A percentile compares a stretch with the other conserved stretches of the same genome.
These are phyloP conservation scores for Aphis craccivora DNA, from an alignment of 1,140 invertebrate genomes.

Conservation along the genomic window DNA sequence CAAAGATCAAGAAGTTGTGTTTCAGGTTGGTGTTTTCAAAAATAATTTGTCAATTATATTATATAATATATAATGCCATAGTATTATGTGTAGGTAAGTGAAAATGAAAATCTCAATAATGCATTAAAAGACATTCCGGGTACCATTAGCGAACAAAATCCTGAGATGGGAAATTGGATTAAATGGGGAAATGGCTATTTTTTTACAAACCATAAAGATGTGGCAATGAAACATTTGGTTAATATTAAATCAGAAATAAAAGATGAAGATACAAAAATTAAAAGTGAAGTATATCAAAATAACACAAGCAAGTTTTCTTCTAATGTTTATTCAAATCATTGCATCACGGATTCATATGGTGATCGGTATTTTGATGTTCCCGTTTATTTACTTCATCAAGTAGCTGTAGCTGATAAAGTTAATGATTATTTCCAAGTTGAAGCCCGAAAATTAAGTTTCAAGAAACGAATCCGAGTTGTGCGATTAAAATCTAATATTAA, in stretches of 20 bases:
- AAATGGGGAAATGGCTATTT: constrained; percentile 52
- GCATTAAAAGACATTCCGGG: neutral
- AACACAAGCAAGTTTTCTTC: neutral
- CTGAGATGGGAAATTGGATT: constrained; percentile 21
- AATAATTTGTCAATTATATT: neutral
- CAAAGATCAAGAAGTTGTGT: constrained; percentile 47
- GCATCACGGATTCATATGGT: constrained; percentile 47
- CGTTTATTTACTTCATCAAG: constrained; percentile 41
- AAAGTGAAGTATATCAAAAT: neutral
- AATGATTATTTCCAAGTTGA: constrained; percentile 56
- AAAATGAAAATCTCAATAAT: neutral
- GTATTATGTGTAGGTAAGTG: neutral
- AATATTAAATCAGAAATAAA: neutral
- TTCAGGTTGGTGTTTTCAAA: constrained; percentile 31
- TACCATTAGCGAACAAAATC: neutral
- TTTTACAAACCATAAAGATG: constrained; percentile 29
- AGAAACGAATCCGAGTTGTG: constrained; percentile 39
- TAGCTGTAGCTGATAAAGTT: neutral
- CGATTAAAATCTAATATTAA: neutral
- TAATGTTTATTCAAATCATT: constrained; percentile 37
- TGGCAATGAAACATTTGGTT: neutral
- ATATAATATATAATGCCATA: too few species aligned
- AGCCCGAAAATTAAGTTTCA: constrained; percentile 50
- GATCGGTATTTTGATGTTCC: constrained; percentile 49
- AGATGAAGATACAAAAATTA: neutral